phyloP scores from a whole-genome alignment of 1,140 invertebrate species.

The Calephelis nemesis region DNA sequence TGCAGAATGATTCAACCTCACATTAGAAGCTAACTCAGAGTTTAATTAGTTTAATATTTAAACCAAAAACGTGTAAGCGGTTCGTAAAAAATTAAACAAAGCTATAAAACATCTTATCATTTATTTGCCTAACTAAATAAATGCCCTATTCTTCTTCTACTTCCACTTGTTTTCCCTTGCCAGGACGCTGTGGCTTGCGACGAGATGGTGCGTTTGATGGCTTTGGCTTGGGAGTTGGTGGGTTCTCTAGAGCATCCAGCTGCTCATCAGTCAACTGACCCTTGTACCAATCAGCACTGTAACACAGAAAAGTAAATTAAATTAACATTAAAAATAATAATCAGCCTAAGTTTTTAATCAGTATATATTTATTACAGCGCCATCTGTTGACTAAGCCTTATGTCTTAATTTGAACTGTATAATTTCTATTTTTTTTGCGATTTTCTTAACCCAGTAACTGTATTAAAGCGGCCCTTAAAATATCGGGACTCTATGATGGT shows the following conservation, averaged over 20 bases:
- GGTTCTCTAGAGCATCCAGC: slow-evolving; percentile 88
- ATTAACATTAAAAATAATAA: neutral
- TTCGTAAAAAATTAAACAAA: neutral
- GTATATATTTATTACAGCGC: too few species aligned
- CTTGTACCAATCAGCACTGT: slow-evolving; percentile 92
- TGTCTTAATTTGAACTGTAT: too few species aligned
- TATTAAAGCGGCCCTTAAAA: too few species aligned
- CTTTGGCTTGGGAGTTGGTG: slow-evolving; percentile 81
- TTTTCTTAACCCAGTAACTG: too few species aligned
- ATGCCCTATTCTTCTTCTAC: slow-evolving; percentile 47
- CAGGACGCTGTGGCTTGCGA: slow-evolving; percentile 76
- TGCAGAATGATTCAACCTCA: too few species aligned
- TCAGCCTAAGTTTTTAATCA: too few species aligned
- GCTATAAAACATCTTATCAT: slow-evolving; percentile 34
- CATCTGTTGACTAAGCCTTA: too few species aligned
- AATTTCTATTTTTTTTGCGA: too few species aligned
- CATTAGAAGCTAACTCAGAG: too few species aligned
- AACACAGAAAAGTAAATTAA: slow-evolving; percentile 44
- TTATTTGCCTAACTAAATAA: slow-evolving; percentile 52
- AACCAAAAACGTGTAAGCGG: too few species aligned
- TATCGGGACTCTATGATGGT: too few species aligned
- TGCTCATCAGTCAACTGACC: slow-evolving; percentile 89
- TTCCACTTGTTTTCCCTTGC: slow-evolving; percentile 50
- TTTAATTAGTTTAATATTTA: too few species aligned
- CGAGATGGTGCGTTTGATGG: slow-evolving; percentile 79